Percentiles rank a stretch among this genome's conserved stretches.
Conservation (phyloP, 2,113 vertebrate species). For the Odocoileus hemionus region DNA sequence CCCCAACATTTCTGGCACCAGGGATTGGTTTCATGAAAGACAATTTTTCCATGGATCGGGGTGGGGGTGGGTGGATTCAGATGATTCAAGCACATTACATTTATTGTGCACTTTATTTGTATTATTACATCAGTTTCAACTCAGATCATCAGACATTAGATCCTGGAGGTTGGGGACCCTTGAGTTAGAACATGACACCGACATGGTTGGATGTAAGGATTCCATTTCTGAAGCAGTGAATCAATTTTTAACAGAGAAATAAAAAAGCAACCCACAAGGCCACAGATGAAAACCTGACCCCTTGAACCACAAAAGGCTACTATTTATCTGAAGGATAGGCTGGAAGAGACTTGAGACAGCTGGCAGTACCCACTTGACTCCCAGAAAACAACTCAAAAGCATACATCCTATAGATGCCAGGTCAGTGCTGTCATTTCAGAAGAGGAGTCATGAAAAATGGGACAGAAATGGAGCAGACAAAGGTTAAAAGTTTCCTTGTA, state of each 20-base stretch:
- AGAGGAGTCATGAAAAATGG: not conserved
- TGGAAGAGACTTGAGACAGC: not conserved
- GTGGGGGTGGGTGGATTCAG: not conserved
- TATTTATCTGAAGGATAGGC: not conserved
- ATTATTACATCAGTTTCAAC: not conserved
- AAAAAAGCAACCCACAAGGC: not conserved
- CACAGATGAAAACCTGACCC: slow-evolving; percentile 42
- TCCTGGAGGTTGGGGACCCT: not conserved
- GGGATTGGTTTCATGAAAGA: not conserved
- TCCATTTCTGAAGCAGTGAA: not conserved
- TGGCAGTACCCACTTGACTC: not conserved
- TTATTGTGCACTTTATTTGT: not conserved
- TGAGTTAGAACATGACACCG: not conserved
- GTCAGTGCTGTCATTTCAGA: not conserved
- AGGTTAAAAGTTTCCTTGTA: slow-evolving; percentile 10
- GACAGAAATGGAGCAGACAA: not conserved
- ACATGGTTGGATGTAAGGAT: not conserved
- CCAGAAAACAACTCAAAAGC: not conserved
- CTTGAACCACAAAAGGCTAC: not conserved
- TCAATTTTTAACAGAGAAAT: slow-evolving; percentile 47
- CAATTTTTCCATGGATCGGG: not conserved
- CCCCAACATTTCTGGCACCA: not conserved
- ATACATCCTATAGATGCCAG: not conserved
- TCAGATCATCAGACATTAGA: not conserved
- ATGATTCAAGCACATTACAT: not conserved